Evolutionary conservation across 2,888 invertebrate genomes (phyloP), one percentile per base, ranked within the genome.

Genomic region (Clivina fossor): DNA sequence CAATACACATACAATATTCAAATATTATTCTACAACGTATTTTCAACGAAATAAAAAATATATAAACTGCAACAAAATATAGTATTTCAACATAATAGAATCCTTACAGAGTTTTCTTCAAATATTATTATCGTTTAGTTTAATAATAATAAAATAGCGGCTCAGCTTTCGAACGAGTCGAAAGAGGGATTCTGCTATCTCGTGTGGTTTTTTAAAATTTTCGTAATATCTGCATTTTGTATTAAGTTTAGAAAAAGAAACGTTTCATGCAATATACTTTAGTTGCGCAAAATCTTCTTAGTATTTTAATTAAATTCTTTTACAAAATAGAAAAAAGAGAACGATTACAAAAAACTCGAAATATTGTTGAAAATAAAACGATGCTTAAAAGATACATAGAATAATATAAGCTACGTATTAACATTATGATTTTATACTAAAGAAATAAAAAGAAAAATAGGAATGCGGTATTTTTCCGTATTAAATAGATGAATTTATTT

Each of bases 301-400:
- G 26, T 43, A 43, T 43, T 43, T 43, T 43, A 43, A 43, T 43
- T 43, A 43, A 43, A 43, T 43, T 43, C 43, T 24, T 43, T 26
- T 3, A 15, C 26, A 11, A 43, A 43, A 43, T 43, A 43, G 13
- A 16, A 43, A 24, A 43, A 43, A 43, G 22, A 43, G 13, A 16
- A 43, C 11, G 43, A 26, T 24, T 26, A 26, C 43, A 43, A 26
- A 43, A 26, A 43, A 9, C 22, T 20, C 40, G 40, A 9, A 16
- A 40, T 8, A 19, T 22, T n/a, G n/a, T n/a, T n/a, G n/a, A n/a
- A n/a, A n/a, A 22, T 15, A 18, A 33, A 2, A 11, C n/a, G 30
- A 9, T 30, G 30, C 40, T 19, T 40, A 20, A 13, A 40, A 22
- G 40, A 11, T 20, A 40, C 20, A 9, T 20, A 40, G 19, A 40